phyloP scores from a whole-genome alignment of 2,113 vertebrate species.

The Proterorhinus semilunaris region DNA sequence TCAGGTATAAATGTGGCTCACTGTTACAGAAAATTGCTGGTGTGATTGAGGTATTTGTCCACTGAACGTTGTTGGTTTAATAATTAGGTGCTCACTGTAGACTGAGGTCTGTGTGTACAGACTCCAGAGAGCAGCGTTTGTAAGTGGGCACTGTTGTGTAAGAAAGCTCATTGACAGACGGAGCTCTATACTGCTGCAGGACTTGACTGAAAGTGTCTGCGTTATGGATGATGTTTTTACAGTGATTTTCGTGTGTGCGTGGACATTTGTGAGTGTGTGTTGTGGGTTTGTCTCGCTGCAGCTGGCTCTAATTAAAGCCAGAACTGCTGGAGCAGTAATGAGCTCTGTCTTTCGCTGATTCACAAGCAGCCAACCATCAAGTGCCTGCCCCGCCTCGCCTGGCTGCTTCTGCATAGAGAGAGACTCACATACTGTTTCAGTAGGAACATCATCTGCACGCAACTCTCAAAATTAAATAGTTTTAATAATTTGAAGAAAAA shows the following conservation, averaged over 20 bases:
- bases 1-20: neutral
- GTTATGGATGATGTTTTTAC: slow-evolving; percentile 76
- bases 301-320: slow-evolving; percentile 75
- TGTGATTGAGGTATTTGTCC: slow-evolving; percentile 12
- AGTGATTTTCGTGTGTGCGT: slow-evolving; percentile 57
- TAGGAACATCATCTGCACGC: neutral
- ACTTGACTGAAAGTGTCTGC: slow-evolving; percentile 59
- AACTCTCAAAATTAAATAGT: neutral
- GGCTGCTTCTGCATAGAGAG: slow-evolving; percentile 26
- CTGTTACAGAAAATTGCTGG: slow-evolving; percentile 3
- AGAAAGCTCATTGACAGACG: slow-evolving; percentile 48
- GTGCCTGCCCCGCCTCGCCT: slow-evolving; percentile 43
- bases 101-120: slow-evolving; percentile 10
- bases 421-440: slow-evolving; percentile 6
- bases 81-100: slow-evolving; percentile 25
- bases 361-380: slow-evolving; percentile 83
- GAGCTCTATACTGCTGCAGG: slow-evolving; percentile 48
- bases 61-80: slow-evolving; percentile 35
- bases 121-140: slow-evolving; percentile 4
- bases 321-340: slow-evolving; percentile 69
- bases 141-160: slow-evolving; percentile 20
- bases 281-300: slow-evolving; percentile 64
- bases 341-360: slow-evolving; percentile 68
- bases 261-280: slow-evolving; percentile 27
- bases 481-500: slow-evolving; percentile 7